Conservation (phyloP, 2,113 vertebrate species). For the Pao palembangensis region DNA sequence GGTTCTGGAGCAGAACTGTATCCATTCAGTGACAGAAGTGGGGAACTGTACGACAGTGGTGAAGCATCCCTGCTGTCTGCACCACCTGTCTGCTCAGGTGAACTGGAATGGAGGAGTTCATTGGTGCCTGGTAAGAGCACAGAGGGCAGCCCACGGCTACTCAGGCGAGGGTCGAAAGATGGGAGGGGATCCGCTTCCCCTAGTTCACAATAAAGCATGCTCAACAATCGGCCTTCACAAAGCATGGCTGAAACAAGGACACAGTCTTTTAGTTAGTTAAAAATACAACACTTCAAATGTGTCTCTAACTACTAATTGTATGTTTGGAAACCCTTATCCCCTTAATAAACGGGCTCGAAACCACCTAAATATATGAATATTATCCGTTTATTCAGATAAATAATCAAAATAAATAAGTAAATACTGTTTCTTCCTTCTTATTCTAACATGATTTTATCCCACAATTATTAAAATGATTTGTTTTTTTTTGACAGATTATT, state of each 20-base stretch:
- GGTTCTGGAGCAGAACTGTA: constrained; percentile 19
- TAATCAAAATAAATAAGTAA: too few species aligned
- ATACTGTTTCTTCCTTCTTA: too few species aligned
- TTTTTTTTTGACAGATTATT: background rate
- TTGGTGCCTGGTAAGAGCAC: constrained; percentile 25
- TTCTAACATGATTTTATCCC: background rate
- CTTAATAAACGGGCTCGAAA: too few species aligned
- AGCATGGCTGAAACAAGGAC: constrained; percentile 79
- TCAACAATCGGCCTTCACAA: constrained; percentile 85
- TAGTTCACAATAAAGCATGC: constrained; percentile 73
- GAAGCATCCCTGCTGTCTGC: constrained; percentile 25
- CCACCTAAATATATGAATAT: too few species aligned
- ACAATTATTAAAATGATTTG: background rate
- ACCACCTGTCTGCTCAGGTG: constrained; percentile 56
- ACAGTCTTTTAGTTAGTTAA: background rate
- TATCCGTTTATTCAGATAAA: too few species aligned
- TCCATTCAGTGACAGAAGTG: constrained; percentile 23
- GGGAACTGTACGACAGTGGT: constrained; percentile 21
- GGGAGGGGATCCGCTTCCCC: constrained; percentile 29
- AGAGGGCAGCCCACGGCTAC: constrained; percentile 39
- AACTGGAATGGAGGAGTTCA: constrained; percentile 39
- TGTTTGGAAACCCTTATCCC: too few species aligned
- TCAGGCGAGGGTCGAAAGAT: constrained; percentile 12
- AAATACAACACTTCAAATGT: too few species aligned
- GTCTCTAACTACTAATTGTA: too few species aligned